Percentiles rank a stretch among this genome's conserved stretches.
Conservation (phyloP, 2,797 vertebrate genomes). For the Clamator glandarius region DNA sequence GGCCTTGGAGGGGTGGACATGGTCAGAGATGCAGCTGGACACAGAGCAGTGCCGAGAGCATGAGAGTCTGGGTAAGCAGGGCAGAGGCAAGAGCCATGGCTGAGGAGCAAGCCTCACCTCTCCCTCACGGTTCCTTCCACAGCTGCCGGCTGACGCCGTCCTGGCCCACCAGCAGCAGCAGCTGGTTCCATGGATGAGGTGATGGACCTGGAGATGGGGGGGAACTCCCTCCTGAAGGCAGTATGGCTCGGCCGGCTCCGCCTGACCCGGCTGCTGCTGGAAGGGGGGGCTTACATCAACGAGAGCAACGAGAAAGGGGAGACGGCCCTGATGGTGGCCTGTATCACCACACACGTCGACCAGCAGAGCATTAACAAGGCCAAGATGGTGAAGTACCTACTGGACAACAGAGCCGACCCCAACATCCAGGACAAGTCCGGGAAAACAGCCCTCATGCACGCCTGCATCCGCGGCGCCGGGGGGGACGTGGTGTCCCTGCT, state of each 20-base stretch:
- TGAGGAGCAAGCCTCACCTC: neutral
- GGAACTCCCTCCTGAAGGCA: slow-evolving; percentile 89
- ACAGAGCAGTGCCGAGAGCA: neutral
- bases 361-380: slow-evolving; percentile 88
- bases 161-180: neutral
- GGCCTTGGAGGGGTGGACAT: no score
- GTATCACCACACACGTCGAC: slow-evolving; percentile 86
- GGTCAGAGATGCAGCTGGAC: neutral
- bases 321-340: slow-evolving; percentile 94
- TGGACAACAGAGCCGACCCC: slow-evolving; percentile 92
- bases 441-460: slow-evolving; percentile 91
- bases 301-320: slow-evolving; percentile 92
- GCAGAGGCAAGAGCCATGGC: neutral
- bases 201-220: slow-evolving; percentile 79
- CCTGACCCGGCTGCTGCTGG: slow-evolving; percentile 90
- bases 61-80: neutral
- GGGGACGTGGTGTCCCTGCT: slow-evolving; percentile 86
- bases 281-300: slow-evolving; percentile 94
- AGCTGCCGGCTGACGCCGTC: neutral
- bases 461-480: slow-evolving; percentile 85
- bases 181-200: slow-evolving; percentile 75
- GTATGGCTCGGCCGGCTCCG: slow-evolving; percentile 93
- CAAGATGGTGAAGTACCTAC: slow-evolving; percentile 91
- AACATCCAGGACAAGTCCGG: slow-evolving; percentile 96
- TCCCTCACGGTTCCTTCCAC: neutral